A percentile compares a stretch with the other conserved stretches of the same genome.
Conservation (phyloP, 2,888 invertebrate genomes). For the Drosophila siamana region DNA sequence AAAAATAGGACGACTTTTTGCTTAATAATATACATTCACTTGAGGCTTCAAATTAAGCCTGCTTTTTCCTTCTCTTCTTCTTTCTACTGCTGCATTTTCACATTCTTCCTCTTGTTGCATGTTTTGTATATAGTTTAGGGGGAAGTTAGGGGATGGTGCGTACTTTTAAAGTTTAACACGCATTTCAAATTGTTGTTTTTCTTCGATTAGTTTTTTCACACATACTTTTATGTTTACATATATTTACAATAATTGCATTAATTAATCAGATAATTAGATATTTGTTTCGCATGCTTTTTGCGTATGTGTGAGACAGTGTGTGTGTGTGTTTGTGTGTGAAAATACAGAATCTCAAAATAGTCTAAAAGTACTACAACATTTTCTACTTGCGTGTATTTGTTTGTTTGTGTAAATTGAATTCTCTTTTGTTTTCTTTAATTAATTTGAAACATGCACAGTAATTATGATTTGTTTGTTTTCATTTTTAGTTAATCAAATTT, state of each 20-base stretch:
- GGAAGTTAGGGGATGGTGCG: not conserved
- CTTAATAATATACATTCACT: conserved; percentile 48
- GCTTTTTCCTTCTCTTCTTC: conserved; percentile 5
- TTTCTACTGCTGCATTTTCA: conserved; percentile 5
- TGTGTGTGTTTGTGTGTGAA: conserved; percentile 11
- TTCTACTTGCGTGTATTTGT: conserved; percentile 48
- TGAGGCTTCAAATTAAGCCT: conserved; percentile 1
- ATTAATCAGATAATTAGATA: conserved; percentile 42
- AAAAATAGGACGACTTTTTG: conserved; percentile 66
- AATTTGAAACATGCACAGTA: conserved; percentile 64
- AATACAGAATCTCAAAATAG: conserved; percentile 44
- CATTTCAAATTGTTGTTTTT: conserved; percentile 13
- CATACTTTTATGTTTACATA: conserved; percentile 34
- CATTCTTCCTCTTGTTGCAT: conserved; percentile 8
- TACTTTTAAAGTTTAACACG: conserved; percentile 20
- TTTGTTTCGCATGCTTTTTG: conserved; percentile 21
- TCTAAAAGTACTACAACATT: conserved; percentile 71
- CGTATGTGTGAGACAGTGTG: not conserved
- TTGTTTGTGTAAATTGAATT: conserved; percentile 27
- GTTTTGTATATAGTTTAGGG: not conserved
- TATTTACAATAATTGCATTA: conserved; percentile 60
- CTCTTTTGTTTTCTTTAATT: conserved; percentile 31
- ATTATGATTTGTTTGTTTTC: conserved; percentile 14
- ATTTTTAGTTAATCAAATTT: conserved; percentile 48
- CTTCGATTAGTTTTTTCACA: conserved; percentile 60